phyloP scores from a whole-genome alignment of 2,113 vertebrate species.

The Gnathonemus echidnorhynchus region DNA sequence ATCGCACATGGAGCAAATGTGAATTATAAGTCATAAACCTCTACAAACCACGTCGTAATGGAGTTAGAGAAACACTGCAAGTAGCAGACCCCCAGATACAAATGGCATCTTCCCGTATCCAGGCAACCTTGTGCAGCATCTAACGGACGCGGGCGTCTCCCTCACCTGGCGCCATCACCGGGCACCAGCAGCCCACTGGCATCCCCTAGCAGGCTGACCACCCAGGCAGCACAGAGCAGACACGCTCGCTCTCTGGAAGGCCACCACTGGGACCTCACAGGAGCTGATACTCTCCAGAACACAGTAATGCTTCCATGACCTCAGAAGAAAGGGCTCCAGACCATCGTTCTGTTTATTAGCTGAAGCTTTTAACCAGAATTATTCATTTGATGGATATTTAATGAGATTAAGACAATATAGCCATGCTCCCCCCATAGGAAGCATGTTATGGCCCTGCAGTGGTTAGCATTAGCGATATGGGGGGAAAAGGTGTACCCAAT shows the following conservation, averaged over 20 bases:
- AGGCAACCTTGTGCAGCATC: no score
- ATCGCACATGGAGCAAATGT: background rate
- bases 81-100: background rate
- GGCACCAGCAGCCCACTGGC: background rate
- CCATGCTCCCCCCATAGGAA: background rate
- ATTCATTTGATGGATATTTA: background rate
- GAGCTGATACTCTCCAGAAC: background rate
- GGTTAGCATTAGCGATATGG: background rate
- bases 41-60: background rate
- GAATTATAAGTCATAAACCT: background rate
- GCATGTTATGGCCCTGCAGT: background rate
- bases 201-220: background rate
- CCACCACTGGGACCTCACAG: background rate
- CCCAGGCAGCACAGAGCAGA: background rate
- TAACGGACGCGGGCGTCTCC: background rate
- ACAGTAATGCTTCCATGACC: slow-evolving; percentile 1
- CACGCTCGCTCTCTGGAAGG: background rate
- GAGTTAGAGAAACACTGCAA: background rate
- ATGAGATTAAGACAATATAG: background rate
- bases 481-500: background rate
- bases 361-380: background rate
- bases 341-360: background rate
- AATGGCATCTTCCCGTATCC: background rate
- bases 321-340: background rate
- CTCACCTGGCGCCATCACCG: background rate